A percentile compares a stretch with the other conserved stretches of the same genome.
These are phyloP conservation scores for Entomyzon cyanotis DNA, from an alignment of 2,113 vertebrate species.

Conservation along the genomic window DNA sequence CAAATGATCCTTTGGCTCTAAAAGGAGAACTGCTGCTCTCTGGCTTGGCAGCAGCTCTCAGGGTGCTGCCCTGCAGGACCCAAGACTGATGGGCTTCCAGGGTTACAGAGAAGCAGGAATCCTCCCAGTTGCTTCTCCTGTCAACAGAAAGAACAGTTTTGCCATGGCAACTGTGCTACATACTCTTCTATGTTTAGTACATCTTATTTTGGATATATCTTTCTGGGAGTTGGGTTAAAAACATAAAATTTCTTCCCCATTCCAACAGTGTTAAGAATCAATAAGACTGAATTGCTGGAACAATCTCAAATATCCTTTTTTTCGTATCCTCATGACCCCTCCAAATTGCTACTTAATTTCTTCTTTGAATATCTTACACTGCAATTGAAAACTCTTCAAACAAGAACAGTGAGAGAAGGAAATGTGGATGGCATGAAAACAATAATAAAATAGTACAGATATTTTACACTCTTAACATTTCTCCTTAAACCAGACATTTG, in stretches of 20 bases:
- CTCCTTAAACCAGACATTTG: not conserved
- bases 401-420: not conserved
- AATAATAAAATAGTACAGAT: not conserved
- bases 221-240: not conserved
- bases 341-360: not conserved
- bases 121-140: not conserved
- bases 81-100: not conserved
- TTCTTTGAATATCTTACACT: not conserved
- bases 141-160: not conserved
- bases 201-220: not conserved
- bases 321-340: not conserved
- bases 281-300: not conserved
- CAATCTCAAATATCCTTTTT: not conserved
- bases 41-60: not conserved
- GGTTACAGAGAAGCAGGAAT: not conserved
- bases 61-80: not conserved
- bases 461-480: not conserved
- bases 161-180: not conserved
- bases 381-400: not conserved
- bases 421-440: not conserved
- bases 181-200: not conserved
- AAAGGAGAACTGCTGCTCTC: not conserved
- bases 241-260: not conserved
- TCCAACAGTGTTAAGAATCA: not conserved
- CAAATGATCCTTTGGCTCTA: not conserved